Conservation (phyloP, 2,797 vertebrate species). For the Staurois parvus region DNA sequence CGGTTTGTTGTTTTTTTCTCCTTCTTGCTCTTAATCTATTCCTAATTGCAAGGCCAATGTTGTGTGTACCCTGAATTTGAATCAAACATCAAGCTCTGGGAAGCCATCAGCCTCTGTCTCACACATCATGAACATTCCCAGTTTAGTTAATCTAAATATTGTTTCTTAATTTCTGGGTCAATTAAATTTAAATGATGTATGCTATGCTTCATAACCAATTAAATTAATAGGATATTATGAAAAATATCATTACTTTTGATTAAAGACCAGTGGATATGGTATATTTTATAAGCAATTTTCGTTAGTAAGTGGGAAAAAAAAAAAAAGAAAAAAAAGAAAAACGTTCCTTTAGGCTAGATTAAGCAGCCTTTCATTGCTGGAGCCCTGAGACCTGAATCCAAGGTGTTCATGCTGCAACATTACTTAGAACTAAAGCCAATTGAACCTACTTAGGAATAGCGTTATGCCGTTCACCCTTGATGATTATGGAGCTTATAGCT, state of each 20-base stretch:
- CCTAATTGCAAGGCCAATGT: constrained; percentile 33
- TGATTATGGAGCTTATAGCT: constrained; percentile 95
- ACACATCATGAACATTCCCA: constrained; percentile 82
- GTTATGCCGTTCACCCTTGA: constrained; percentile 92
- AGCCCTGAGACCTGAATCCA: constrained; percentile 87
- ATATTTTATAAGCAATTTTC: constrained; percentile 99
- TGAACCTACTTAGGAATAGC: constrained; percentile 94
- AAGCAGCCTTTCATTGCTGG: constrained; percentile 90
- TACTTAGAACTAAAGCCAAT: constrained; percentile 98
- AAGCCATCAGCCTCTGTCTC: constrained; percentile 81
- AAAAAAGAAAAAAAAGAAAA: constrained; percentile 66
- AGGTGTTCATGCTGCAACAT: constrained; percentile 93
- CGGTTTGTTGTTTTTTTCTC: constrained; percentile 20
- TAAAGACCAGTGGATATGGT: constrained; percentile 97
- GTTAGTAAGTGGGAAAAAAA: constrained; percentile 80
- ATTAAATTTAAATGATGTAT: constrained; percentile 98
- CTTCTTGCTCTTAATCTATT: constrained; percentile 20
- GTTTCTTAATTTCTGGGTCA: constrained; percentile 98
- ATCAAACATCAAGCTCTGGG: constrained; percentile 74
- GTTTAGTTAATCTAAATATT: constrained; percentile 92
- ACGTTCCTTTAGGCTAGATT: constrained; percentile 96
- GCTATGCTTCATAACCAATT: constrained; percentile 99
- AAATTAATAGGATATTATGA: constrained; percentile 99
- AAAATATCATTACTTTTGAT: constrained; percentile 96
- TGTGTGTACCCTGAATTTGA: constrained; percentile 68